Base-by-base conservation (phyloP, 35 echinoderm and acorn worm genomes). In the Holothuria glaberrima region DNA sequence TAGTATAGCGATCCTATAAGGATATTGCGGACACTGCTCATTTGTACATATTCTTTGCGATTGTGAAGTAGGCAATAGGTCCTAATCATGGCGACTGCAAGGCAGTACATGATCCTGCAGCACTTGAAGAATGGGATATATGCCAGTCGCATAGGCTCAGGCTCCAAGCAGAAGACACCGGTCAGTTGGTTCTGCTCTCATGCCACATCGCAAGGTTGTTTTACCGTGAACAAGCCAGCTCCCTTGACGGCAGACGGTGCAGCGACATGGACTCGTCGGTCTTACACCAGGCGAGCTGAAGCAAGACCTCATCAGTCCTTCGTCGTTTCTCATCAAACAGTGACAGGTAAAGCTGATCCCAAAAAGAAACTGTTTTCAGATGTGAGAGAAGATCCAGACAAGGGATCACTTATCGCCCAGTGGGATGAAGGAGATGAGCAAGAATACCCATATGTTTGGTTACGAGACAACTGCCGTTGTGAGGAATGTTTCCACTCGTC, bases 401-500 rank as follows among this genome's bases (percentile, higher is more conserved):
- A 21, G 25, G 54, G 58, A 30, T 57, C 48, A 33, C 86, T 94
- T 0, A 62, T 89, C 4, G 62, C 94, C 17, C 87, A 61, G 27
- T 97, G 92, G 91, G 30, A 56, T 20, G 86, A 92, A 29, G 91
- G 87, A 0, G 60, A 92, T 20, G 44, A 58, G 6, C 89, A 94
- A 1, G 69, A 68, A 22, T 97, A 94, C 81, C 93, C 93, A 2
- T 98, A 94, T 67, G 86, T 90, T 12, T 98, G 96, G 96, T 57
- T 98, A 6, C 79, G 96, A 56, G 96, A 98, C 67, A 98, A 98
- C 71, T 98, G 96, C 32, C 70, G 74, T 6, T 98, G 96, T 48
- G 64, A 62, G 5, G 45, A 71, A 36, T 98, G 96, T 68, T 98
- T 92, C 38, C 87, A 94, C 38, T 38, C 80, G 3, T 63, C 71